Conservation (phyloP, 2,888 invertebrate species). For the Epinotia brunnichana region DNA sequence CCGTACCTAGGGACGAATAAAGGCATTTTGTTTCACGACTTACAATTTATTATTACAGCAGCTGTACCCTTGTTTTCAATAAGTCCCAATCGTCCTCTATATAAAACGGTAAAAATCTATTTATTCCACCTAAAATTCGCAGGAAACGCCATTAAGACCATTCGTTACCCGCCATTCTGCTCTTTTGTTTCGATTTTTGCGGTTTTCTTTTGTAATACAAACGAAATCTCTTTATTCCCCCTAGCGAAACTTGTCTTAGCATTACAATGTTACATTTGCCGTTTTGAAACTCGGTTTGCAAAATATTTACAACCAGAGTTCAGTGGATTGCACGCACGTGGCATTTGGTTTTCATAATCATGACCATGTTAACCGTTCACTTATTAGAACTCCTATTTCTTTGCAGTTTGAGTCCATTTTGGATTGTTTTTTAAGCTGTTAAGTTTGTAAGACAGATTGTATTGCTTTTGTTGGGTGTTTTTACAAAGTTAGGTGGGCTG, state of each 20-base stretch:
- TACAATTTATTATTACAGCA: slow-evolving; percentile 1
- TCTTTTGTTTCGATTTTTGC: slow-evolving; percentile 42
- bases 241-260: slow-evolving; percentile 40
- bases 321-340: slow-evolving; percentile 3
- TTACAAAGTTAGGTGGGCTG: slow-evolving; percentile 30
- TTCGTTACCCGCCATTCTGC: slow-evolving; percentile 33
- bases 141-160: slow-evolving; percentile 38
- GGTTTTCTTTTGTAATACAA: slow-evolving; percentile 42
- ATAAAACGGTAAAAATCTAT: slow-evolving; percentile 18
- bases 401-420: neutral
- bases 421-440: neutral
- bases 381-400: neutral
- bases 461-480: slow-evolving; percentile 36
- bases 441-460: slow-evolving; percentile 23
- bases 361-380: neutral
- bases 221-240: slow-evolving; percentile 40
- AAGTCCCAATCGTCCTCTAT: neutral
- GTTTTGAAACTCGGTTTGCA: slow-evolving; percentile 18
- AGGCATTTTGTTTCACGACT: neutral
- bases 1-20: neutral
- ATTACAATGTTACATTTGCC: slow-evolving; percentile 25
- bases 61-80: slow-evolving; percentile 8
- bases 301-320: neutral
- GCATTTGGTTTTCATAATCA: slow-evolving; percentile 36
- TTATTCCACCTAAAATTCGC: slow-evolving; percentile 9